Evolutionary conservation across 2,888 invertebrate genomes (phyloP).

Genomic region (Saturnia japonica): DNA sequence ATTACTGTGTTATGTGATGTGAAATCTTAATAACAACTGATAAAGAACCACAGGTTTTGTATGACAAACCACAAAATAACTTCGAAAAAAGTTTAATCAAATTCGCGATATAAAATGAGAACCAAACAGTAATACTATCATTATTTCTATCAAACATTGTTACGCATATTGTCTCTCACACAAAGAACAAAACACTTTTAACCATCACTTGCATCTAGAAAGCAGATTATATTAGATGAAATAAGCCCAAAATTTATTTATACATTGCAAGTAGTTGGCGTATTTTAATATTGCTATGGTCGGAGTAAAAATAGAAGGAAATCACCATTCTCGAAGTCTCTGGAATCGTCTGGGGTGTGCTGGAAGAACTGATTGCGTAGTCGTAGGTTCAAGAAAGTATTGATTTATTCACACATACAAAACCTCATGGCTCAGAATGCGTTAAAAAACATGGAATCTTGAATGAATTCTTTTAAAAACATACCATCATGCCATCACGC

Average conservation of each 20-base stretch:
- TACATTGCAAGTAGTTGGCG: background rate
- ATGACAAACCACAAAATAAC: background rate
- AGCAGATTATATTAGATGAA: constrained; percentile 30
- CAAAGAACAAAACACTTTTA: background rate
- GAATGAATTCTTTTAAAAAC: too few species aligned
- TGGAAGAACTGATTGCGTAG: too few species aligned
- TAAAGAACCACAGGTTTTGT: constrained; percentile 14
- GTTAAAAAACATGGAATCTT: too few species aligned
- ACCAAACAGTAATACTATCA: background rate
- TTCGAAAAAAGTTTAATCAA: background rate
- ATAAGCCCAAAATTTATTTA: constrained; percentile 32
- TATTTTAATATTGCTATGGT: too few species aligned
- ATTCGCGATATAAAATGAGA: background rate
- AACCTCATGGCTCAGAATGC: too few species aligned
- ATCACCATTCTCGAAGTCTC: too few species aligned
- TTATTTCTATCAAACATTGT: background rate
- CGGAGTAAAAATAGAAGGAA: too few species aligned
- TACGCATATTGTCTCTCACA: background rate
- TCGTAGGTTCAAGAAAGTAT: too few species aligned
- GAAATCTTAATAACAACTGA: background rate
- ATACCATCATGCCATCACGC: too few species aligned
- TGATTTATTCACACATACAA: too few species aligned
- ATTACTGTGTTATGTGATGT: background rate
- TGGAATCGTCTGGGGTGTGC: too few species aligned
- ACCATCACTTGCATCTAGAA: background rate